Base-by-base conservation (phyloP, 1,140 invertebrate genomes). In the Drosophila sucinea region DNA sequence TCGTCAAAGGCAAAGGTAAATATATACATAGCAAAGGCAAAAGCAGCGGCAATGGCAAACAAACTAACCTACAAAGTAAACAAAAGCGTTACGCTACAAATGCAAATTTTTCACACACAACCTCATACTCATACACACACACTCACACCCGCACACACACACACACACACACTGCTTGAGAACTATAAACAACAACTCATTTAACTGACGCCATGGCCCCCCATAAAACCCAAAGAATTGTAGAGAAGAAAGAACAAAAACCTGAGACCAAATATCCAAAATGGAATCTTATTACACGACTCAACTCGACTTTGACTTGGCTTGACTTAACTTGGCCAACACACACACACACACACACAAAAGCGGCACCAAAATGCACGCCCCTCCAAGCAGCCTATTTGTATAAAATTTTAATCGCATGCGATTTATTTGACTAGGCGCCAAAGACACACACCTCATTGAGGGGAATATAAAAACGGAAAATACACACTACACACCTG, bases 11-110 rank as follows among this genome's bases (percentile, higher is more conserved):
- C 75, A 86, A 87, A 86, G 83, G 83, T 86, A 86, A 86, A 87
- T 82, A 82, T 68, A 73, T 58, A 51, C 66, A 51, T 38, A 69
- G 70, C 63, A 73, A 44, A 71, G 55, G 38, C 58, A 67, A 27
- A 54, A 61, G 44, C 69, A 40, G 41, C 32, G 60, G 57, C 60
- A 55, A 47, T 65, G 55, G 63, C 82, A 73, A 81, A 81, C 82
- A 86, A 89, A 83, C 83, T 79, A 86, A 86, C 83, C 83, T 79
- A 86, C 76, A 79, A 86, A 86, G 83, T 86, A 86, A 86, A 87
- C 83, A 86, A 87, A 77, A 86, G 76, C 76, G 76, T 79, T 70
- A 83, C 79, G 76, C 47, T 87, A 83, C 69, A 86, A 83, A 86
- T 86, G 83, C 83, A 87, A 86, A 86, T 86, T 87, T 87, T 67